Percentiles rank a stretch among this genome's conserved stretches.
These are phyloP conservation scores for Hipposideros larvatus DNA, from an alignment of 2,797 vertebrate genomes.

Conservation along the genomic window DNA sequence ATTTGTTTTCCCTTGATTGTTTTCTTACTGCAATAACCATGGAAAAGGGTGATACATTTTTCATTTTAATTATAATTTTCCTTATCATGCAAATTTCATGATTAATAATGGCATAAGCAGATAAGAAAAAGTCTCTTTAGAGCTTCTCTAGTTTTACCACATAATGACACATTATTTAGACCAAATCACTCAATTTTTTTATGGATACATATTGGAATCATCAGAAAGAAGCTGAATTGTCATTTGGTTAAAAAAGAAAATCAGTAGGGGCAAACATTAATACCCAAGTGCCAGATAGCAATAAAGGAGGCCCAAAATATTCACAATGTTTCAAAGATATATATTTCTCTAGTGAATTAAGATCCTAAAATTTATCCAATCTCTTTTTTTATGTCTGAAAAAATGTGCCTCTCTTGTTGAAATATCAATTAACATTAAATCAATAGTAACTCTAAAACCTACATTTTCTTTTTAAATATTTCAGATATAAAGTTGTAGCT, in stretches of 20 bases:
- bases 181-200: slow-evolving; percentile 74
- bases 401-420: background rate
- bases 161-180: slow-evolving; percentile 82
- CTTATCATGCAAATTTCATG: slow-evolving; percentile 85
- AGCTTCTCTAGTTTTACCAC: slow-evolving; percentile 75
- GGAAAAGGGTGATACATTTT: slow-evolving; percentile 67
- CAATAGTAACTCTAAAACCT: background rate
- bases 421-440: background rate
- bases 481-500: slow-evolving; percentile 17
- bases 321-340: slow-evolving; percentile 10
- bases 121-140: slow-evolving; percentile 81
- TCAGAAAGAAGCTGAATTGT: slow-evolving; percentile 80
- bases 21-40: slow-evolving; percentile 74
- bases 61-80: slow-evolving; percentile 81
- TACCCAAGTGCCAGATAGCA: background rate
- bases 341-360: slow-evolving; percentile 48
- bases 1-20: slow-evolving; percentile 68
- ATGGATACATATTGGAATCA: slow-evolving; percentile 75
- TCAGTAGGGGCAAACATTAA: background rate
- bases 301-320: slow-evolving; percentile 34
- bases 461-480: background rate
- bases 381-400: background rate
- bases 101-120: slow-evolving; percentile 82
- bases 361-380: slow-evolving; percentile 15
- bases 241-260: slow-evolving; percentile 66